Percentiles rank a stretch among this genome's conserved stretches.
phyloP scores from a whole-genome alignment of 2,888 invertebrate genomes.

The Phyllotreta cruciferae region DNA sequence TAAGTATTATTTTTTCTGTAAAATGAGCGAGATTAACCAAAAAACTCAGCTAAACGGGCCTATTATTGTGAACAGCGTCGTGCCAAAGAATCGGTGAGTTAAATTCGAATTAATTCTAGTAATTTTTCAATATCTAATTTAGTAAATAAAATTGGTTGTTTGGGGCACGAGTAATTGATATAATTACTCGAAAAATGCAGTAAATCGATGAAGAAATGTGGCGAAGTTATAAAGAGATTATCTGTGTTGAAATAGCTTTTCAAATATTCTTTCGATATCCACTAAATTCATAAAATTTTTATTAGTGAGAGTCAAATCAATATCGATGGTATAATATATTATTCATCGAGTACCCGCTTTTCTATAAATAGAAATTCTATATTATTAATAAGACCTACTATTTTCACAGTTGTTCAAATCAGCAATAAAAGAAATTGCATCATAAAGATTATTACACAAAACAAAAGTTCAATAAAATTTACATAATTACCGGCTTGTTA shows the following conservation, averaged over 20 bases:
- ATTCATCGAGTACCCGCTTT: no score
- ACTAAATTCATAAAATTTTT: no score
- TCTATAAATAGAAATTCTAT: no score
- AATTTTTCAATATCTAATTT: not conserved
- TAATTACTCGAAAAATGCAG: not conserved
- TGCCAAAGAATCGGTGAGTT: slow-evolving; percentile 48
- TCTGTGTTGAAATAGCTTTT: no score
- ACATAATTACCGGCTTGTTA: not conserved
- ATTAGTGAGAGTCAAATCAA: no score
- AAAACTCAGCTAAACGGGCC: slow-evolving; percentile 35
- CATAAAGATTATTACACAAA: not conserved
- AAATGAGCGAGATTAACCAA: slow-evolving; percentile 35
- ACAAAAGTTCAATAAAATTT: not conserved
- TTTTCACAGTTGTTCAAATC: no score
- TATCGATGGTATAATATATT: no score
- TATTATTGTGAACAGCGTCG: slow-evolving; percentile 45
- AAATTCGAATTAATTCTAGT: not conserved
- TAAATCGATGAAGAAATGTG: not conserved
- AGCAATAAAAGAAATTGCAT: no score
- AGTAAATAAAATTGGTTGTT: slow-evolving; percentile 2
- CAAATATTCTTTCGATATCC: no score
- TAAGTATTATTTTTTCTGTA: not conserved
- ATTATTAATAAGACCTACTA: no score
- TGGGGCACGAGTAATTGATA: not conserved
- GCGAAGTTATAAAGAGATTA: not conserved